A percentile compares a stretch with the other conserved stretches of the same genome.
phyloP scores from a whole-genome alignment of 2,797 vertebrate species.

The Crypturellus tataupa region DNA sequence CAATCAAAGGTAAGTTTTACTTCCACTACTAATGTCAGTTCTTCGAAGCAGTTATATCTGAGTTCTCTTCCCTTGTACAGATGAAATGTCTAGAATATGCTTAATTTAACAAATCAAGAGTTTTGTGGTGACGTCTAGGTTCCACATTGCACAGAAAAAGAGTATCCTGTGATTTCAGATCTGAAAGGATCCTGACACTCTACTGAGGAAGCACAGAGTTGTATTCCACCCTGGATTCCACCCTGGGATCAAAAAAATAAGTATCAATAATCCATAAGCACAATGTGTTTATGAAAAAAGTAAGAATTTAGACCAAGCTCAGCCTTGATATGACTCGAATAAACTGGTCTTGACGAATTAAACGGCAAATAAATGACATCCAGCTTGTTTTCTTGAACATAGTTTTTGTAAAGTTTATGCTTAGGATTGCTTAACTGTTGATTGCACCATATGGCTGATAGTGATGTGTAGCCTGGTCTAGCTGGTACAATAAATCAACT shows the following conservation, averaged over 20 bases:
- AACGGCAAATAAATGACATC: not conserved
- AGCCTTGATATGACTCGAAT: not conserved
- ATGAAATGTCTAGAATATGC: not conserved
- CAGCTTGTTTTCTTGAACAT: not conserved
- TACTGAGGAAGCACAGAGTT: not conserved
- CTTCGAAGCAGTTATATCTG: not conserved
- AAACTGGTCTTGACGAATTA: not conserved
- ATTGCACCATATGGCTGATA: slow-evolving; percentile 44
- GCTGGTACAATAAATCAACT: not conserved
- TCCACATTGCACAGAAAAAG: not conserved
- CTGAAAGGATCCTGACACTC: not conserved
- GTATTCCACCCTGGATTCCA: not conserved
- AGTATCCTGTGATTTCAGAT: not conserved
- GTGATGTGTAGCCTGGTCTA: slow-evolving; percentile 12
- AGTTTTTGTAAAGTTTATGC: not conserved
- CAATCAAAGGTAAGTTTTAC: not conserved
- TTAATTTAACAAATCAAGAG: not conserved
- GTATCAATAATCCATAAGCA: not conserved
- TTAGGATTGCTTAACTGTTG: slow-evolving; percentile 20
- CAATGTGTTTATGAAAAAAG: not conserved
- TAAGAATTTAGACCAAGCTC: not conserved
- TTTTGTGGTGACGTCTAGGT: not conserved
- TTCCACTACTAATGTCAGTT: not conserved
- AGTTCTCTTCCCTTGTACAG: not conserved
- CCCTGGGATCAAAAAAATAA: not conserved